A percentile compares a stretch with the other conserved stretches of the same genome.
Conservation (phyloP, 2,113 vertebrate species). For the Sylvilagus bachmani region DNA sequence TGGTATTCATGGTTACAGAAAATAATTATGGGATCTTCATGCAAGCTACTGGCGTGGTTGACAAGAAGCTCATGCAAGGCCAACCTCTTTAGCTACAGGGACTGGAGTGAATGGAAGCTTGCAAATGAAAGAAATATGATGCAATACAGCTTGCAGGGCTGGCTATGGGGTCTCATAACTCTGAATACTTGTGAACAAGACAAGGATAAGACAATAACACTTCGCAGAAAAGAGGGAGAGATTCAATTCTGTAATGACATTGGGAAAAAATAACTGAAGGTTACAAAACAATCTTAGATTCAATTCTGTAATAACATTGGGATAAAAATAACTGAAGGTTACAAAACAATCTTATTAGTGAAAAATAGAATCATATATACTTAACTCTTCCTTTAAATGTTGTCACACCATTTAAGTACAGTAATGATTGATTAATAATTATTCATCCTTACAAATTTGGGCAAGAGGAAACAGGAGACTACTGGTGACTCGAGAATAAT, state of each 20-base stretch:
- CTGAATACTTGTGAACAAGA: background rate
- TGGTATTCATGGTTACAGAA: background rate
- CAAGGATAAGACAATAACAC: background rate
- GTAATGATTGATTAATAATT: background rate
- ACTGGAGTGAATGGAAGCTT: background rate
- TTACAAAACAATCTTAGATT: background rate
- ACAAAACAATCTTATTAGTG: background rate
- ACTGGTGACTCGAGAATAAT: background rate
- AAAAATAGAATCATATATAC: conserved; percentile 11
- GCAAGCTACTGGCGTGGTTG: background rate
- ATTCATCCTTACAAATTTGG: background rate
- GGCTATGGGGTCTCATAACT: background rate
- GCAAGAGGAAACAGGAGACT: background rate
- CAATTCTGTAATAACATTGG: background rate
- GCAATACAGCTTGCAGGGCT: background rate
- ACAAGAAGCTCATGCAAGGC: background rate
- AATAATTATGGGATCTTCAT: background rate
- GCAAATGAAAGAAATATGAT: background rate
- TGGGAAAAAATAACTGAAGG: background rate
- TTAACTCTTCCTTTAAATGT: conserved; percentile 41
- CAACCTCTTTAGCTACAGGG: background rate
- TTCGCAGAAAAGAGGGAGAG: background rate
- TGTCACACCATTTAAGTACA: background rate
- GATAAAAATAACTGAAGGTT: background rate
- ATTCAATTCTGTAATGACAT: background rate